A percentile compares a stretch with the other conserved stretches of the same genome.
These are phyloP conservation scores for Nothobranchius furzeri DNA, from an alignment of 2,113 vertebrate species.

Conservation along the genomic window DNA sequence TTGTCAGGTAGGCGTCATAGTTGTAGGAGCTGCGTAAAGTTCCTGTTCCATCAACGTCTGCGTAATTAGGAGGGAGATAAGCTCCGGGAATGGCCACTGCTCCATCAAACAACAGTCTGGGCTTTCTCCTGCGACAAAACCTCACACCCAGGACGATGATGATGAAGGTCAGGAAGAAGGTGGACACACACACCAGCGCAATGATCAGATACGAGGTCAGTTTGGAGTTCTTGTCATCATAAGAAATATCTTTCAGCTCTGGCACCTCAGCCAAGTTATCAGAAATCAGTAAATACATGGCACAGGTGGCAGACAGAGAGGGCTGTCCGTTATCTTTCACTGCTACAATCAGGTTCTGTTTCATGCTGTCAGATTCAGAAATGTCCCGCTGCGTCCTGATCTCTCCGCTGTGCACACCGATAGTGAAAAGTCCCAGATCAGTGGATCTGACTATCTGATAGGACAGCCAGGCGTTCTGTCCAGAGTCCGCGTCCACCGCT, in stretches of 20 bases:
- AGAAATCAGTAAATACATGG: conserved; percentile 13
- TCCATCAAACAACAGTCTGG: conserved; percentile 14
- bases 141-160: conserved; percentile 11
- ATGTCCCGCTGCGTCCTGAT: conserved; percentile 12
- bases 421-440: conserved; percentile 7
- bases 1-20: conserved; percentile 68
- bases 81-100: conserved; percentile 5
- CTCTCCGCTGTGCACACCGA: conserved; percentile 12
- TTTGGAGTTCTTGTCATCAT: conserved; percentile 4
- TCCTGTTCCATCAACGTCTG: conserved; percentile 34
- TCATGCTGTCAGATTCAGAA: conserved; percentile 62
- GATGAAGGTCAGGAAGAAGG: conserved; percentile 15
- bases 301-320: conserved; percentile 8
- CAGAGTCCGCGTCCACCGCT: conserved; percentile 66
- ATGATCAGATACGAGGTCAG: conserved; percentile 6
- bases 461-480: conserved; percentile 40
- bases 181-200: neutral
- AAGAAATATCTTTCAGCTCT: conserved; percentile 9
- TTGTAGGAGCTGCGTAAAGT: conserved; percentile 72
- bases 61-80: conserved; percentile 3
- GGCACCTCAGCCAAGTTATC: conserved; percentile 12
- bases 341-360: conserved; percentile 14
- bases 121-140: neutral
- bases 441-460: conserved; percentile 12
- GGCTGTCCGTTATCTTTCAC: conserved; percentile 18